Evolutionary conservation across 2,797 vertebrate genomes (phyloP), one percentile per base, ranked within the genome.

Genomic region (Menidia menidia): DNA sequence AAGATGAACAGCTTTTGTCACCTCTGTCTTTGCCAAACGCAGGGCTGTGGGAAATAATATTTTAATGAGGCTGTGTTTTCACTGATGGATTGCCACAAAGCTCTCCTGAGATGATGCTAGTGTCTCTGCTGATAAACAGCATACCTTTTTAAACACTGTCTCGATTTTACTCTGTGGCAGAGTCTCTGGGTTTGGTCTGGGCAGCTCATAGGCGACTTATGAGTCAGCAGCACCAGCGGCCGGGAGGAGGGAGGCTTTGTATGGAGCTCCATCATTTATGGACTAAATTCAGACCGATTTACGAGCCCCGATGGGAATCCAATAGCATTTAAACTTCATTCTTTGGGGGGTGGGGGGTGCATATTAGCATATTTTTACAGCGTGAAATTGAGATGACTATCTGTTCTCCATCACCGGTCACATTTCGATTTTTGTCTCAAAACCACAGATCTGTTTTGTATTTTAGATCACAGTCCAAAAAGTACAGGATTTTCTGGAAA

Each of bases 211-310:
- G 87, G 81, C 66, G 81, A 72, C 75, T 87, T 83, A 88, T 93
- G 93, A 93, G 89, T 94, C 93, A 93, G 90, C 90, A 90, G 75
- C 83, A 75, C 56, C 71, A 50, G 71, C 60, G 75, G 82, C 84
- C 76, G 78, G 85, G 83, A 81, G 80, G 65, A 89, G 81, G 80
- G 65, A 89, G 82, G 78, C 68, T 76, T 86, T 81, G 78, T 86
- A 69, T 78, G 73, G 75, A 83, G 72, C 69, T 64, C 73, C 66
- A 53, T 87, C 80, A 68, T 77, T 84, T 66, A 60, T 75, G 33
- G 15, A 35, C 73, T 48, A 57, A 54, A 67, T 80, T 75, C 76
- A 68, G 51, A 45, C 65, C 30, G 32, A 75, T 68, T 72, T 61
- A 62, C 35, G 62, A 65, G 61, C 58, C 64, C 53, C 55, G 60